Percentiles rank a stretch among this genome's conserved stretches.
These are phyloP conservation scores for Scalopus aquaticus DNA, from an alignment of 2,113 vertebrate genomes.

Conservation along the genomic window DNA sequence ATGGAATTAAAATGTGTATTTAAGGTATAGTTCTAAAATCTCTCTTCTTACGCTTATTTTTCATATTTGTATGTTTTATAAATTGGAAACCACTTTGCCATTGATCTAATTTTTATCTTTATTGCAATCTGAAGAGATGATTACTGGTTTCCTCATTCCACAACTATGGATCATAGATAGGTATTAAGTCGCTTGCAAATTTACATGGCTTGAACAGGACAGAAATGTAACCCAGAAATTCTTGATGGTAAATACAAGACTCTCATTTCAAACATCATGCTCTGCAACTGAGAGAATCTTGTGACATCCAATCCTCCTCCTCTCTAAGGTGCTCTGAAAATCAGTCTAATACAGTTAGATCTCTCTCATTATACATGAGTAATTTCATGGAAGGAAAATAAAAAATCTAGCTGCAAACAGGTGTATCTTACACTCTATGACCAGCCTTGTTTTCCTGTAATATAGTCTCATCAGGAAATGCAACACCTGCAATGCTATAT, in stretches of 20 bases:
- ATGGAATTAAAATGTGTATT: background rate
- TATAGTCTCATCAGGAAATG: conserved; percentile 24
- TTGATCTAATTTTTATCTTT: background rate
- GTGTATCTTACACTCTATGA: background rate
- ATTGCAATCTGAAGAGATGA: background rate
- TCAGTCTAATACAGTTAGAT: background rate
- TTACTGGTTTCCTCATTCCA: background rate
- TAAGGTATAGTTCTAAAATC: background rate
- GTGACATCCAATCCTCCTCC: background rate
- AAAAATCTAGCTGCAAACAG: conserved; percentile 10
- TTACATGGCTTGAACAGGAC: background rate
- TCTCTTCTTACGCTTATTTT: background rate
- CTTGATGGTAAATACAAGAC: background rate
- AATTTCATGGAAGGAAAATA: background rate
- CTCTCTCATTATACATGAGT: background rate
- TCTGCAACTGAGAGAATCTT: background rate
- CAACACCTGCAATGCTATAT: conserved; percentile 44
- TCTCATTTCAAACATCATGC: background rate
- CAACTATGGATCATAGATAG: background rate
- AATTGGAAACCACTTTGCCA: background rate
- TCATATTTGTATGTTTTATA: background rate
- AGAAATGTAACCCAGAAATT: background rate
- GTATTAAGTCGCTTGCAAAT: background rate
- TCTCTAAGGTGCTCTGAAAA: background rate
- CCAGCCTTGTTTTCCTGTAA: conserved; percentile 19